Conservation (phyloP, 2,113 vertebrate genomes). For the Planiliza haematocheilus region DNA sequence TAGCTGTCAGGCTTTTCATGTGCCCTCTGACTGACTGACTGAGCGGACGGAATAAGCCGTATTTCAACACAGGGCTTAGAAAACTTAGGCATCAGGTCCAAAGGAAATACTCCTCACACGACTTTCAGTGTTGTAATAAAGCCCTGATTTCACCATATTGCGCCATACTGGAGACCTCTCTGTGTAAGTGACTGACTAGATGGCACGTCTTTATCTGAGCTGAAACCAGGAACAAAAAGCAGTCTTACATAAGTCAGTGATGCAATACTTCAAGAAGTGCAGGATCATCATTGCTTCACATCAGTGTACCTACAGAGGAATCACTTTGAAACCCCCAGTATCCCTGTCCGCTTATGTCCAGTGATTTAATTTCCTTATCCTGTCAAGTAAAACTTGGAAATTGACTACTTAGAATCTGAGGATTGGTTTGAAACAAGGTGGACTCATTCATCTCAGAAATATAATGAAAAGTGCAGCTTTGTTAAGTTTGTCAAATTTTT, state of each 20-base stretch:
- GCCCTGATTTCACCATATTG: slow-evolving; percentile 52
- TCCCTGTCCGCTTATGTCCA: neutral
- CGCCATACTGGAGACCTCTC: slow-evolving; percentile 2
- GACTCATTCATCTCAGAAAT: no score
- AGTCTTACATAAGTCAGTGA: slow-evolving; percentile 13
- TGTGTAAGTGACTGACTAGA: neutral
- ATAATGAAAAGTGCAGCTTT: neutral
- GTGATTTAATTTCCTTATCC: neutral
- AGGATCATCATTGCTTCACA: slow-evolving; percentile 1
- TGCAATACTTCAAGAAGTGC: slow-evolving; percentile 8
- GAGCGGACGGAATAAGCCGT: neutral
- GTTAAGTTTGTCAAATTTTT: no score
- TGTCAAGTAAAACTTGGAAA: neutral
- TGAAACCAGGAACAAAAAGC: slow-evolving; percentile 28
- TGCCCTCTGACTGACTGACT: neutral
- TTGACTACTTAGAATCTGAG: no score
- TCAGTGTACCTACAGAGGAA: neutral
- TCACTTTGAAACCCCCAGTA: neutral
- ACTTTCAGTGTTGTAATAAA: slow-evolving; percentile 20
- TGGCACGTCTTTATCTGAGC: slow-evolving; percentile 22
- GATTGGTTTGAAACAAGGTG: no score
- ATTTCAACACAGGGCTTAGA: neutral
- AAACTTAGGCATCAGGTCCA: neutral
- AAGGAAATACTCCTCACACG: neutral
- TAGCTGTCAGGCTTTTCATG: neutral